Evolutionary conservation across 23 tunicate genomes (phyloP).

Genomic region (Diplosoma virens): DNA sequence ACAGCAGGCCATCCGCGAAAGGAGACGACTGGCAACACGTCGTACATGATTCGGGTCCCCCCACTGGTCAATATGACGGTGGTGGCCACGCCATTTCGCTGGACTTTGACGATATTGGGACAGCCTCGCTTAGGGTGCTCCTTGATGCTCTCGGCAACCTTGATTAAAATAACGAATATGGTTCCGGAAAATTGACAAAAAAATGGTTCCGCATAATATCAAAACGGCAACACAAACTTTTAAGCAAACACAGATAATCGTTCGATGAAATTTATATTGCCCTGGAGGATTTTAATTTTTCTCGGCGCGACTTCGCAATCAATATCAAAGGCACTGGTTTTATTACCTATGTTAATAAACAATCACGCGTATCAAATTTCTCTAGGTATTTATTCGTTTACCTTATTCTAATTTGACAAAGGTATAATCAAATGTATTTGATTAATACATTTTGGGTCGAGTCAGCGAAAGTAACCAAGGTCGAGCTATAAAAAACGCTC

Average conservation of each 20-base stretch:
- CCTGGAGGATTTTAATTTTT: too few species aligned
- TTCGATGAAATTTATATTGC: background rate
- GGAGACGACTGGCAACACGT: conserved; percentile 89
- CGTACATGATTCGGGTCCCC: conserved; percentile 96
- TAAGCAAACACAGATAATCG: background rate
- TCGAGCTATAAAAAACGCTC: too few species aligned
- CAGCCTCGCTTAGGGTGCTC: conserved; percentile 56
- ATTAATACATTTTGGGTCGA: too few species aligned
- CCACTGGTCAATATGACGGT: conserved; percentile 75
- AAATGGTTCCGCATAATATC: too few species aligned
- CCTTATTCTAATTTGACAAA: too few species aligned
- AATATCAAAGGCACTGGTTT: too few species aligned
- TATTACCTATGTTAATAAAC: too few species aligned
- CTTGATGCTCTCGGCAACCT: conserved; percentile 44
- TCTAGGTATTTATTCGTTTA: too few species aligned
- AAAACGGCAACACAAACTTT: background rate
- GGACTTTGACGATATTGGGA: conserved; percentile 33
- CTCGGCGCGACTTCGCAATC: too few species aligned
- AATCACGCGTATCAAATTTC: too few species aligned
- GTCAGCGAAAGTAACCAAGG: too few species aligned
- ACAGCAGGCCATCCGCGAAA: conserved; percentile 99
- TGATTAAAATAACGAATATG: background rate
- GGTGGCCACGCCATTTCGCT: conserved; percentile 52
- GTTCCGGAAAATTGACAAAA: background rate
- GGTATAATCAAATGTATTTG: too few species aligned